phyloP scores from a whole-genome alignment of 2,888 invertebrate genomes.

The Xanthorhoe designata region DNA sequence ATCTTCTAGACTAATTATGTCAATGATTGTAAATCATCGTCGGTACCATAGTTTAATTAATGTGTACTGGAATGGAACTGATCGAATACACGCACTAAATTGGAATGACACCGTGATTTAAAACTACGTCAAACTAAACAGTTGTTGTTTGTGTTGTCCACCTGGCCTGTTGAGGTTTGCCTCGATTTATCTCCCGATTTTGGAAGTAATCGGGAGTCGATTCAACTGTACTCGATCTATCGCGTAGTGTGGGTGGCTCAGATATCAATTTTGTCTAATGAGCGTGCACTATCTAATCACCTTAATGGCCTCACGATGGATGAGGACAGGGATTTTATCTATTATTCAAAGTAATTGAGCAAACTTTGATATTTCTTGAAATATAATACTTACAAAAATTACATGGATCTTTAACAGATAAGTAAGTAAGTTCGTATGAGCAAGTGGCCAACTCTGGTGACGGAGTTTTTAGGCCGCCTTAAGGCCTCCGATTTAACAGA shows the following conservation, averaged over 20 bases:
- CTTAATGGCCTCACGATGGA: slow-evolving; percentile 76
- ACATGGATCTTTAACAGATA: no score
- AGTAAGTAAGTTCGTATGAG: no score
- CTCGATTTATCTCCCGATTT: slow-evolving; percentile 40
- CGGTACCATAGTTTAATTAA: no score
- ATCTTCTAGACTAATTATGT: no score
- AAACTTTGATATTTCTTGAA: not conserved
- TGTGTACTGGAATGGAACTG: not conserved
- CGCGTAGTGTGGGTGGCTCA: slow-evolving; percentile 61
- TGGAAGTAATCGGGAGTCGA: slow-evolving; percentile 48
- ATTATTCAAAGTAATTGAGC: slow-evolving; percentile 21
- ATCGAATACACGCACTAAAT: not conserved
- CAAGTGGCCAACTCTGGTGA: no score
- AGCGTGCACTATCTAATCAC: slow-evolving; percentile 71
- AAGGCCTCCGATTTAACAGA: no score
- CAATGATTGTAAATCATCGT: no score
- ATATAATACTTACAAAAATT: no score
- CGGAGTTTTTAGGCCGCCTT: no score
- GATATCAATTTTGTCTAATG: slow-evolving; percentile 66
- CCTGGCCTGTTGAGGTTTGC: slow-evolving; percentile 30
- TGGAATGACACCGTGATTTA: not conserved
- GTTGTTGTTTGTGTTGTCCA: not conserved
- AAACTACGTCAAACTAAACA: not conserved
- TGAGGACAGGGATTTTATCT: slow-evolving; percentile 61
- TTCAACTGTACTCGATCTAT: slow-evolving; percentile 50